Percentiles rank a stretch among this genome's conserved stretches.
Evolutionary conservation across 30 jellyfish, hydroid and myxozoan genomes (phyloP).

Genomic region (Mastigias papua): DNA sequence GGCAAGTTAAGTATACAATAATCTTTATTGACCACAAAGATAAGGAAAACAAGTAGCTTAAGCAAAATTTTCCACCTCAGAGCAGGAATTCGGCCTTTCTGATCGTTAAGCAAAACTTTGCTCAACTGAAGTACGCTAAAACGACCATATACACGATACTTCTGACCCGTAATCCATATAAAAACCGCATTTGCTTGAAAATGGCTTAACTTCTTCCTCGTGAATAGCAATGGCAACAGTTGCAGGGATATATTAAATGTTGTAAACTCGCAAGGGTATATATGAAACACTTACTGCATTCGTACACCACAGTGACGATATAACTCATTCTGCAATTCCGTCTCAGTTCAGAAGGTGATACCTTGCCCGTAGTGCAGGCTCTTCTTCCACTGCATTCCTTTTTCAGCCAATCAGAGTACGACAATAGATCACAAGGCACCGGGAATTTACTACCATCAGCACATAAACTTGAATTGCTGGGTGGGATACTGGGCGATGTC

Average conservation of each 20-base stretch:
- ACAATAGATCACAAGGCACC: constrained; percentile 45
- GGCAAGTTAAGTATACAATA: neutral
- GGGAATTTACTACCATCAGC: neutral
- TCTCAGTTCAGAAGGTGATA: neutral
- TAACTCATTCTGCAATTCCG: constrained; percentile 36
- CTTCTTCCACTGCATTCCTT: constrained; percentile 55
- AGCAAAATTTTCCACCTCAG: neutral
- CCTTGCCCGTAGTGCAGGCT: constrained; percentile 10
- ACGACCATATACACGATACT: neutral
- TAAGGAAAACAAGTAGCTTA: neutral
- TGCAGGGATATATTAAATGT: no score
- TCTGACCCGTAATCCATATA: no score
- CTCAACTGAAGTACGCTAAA: neutral
- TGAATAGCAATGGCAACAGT: no score
- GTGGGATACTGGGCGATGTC: constrained; percentile 60
- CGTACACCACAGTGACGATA: constrained; percentile 51
- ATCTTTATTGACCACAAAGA: neutral
- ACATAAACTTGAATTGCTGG: constrained; percentile 47
- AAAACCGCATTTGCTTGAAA: no score
- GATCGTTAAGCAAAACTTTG: neutral
- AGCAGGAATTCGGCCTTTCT: constrained; percentile 1
- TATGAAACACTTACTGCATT: constrained; percentile 75
- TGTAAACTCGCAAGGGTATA: no score
- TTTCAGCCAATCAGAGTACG: constrained; percentile 37
- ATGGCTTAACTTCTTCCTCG: no score